Evolutionary conservation across 2,888 invertebrate species (phyloP), one percentile per base, ranked within the genome.

Genomic region (Coronaproctus castanopsis): DNA sequence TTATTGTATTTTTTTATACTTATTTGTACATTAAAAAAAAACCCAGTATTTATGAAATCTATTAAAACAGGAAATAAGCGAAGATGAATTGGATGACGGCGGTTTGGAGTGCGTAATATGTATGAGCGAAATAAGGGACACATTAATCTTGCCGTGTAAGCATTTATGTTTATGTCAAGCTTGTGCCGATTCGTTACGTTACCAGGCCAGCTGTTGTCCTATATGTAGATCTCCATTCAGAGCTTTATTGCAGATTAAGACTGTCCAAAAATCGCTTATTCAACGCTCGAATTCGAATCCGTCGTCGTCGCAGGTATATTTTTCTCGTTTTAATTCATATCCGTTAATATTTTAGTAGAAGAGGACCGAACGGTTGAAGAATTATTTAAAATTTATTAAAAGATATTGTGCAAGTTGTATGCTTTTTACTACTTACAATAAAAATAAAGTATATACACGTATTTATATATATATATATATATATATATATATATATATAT

Each of bases 51-150:
- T n/a, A n/a, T n/a, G n/a, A n/a, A n/a, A n/a, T n/a, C n/a, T n/a
- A n/a, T n/a, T n/a, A n/a, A n/a, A n/a, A 14, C 72, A 68, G 70
- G 72, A 72, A 65, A 71, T 73, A 21, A 57, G 23, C 3, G 62
- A 63, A n/a, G 88, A 88, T 66, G 90, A 91, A 66, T 83, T 85
- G 0, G 92, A 93, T 68, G 91, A 93, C 68, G 90, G 88, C 67
- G 93, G 95, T 1, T 88, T 92, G 1, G 98, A 99, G 73, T 98
- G 98, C 74, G 96, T 98, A 49, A 97, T 98, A 69, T 98, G 98
- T 72, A 96, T 98, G 95, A 92, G 91, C 67, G 97, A 98, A 71
- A 86, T 91, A 20, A 79, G 97, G 2, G 97, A 98, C 73, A 98
- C 97, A 0, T 77, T 98, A 57, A 97, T 98, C 68, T 77, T 98